phyloP scores from a whole-genome alignment of 2,888 invertebrate genomes.

The Heteromurus nitidus region DNA sequence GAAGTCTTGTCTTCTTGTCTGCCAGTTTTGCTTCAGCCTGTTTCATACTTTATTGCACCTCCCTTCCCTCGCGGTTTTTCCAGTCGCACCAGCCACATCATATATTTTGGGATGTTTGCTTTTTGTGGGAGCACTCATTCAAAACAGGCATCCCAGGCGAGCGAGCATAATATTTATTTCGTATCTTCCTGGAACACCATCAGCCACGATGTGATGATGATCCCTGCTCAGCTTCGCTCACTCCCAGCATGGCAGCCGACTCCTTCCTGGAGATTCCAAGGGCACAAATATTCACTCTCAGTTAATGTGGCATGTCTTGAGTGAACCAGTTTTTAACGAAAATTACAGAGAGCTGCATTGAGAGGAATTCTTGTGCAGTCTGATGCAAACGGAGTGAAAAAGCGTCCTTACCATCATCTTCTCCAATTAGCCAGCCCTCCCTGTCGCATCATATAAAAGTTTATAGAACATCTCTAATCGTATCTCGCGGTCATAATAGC shows the following conservation, averaged over 20 bases:
- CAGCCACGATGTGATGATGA: background rate
- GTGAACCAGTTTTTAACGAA: conserved; percentile 13
- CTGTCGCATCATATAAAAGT: conserved; percentile 27
- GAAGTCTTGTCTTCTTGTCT: conserved; percentile 8
- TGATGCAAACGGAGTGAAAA: conserved; percentile 5
- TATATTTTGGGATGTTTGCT: conserved; percentile 1
- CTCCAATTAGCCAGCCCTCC: conserved; percentile 36
- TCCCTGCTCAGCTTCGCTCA: background rate
- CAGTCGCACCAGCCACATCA: background rate
- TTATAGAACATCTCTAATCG: conserved; percentile 20
- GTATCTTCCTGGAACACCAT: background rate
- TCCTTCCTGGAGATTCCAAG: conserved; percentile 17
- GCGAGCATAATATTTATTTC: background rate
- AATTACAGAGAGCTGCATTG: conserved; percentile 25
- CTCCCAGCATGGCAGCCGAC: background rate
- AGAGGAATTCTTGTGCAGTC: conserved; percentile 6
- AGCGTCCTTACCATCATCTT: conserved; percentile 14
- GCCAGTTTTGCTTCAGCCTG: background rate
- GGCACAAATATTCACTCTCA: background rate
- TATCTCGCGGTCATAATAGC: conserved; percentile 26
- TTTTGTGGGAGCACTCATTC: conserved; percentile 14
- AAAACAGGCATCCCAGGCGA: conserved; percentile 29
- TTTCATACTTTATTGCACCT: conserved; percentile 40
- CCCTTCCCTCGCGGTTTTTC: conserved; percentile 21
- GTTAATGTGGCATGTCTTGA: conserved; percentile 3